Conservation (phyloP, 2,797 vertebrate genomes). For the Acanthurus lineatus region DNA sequence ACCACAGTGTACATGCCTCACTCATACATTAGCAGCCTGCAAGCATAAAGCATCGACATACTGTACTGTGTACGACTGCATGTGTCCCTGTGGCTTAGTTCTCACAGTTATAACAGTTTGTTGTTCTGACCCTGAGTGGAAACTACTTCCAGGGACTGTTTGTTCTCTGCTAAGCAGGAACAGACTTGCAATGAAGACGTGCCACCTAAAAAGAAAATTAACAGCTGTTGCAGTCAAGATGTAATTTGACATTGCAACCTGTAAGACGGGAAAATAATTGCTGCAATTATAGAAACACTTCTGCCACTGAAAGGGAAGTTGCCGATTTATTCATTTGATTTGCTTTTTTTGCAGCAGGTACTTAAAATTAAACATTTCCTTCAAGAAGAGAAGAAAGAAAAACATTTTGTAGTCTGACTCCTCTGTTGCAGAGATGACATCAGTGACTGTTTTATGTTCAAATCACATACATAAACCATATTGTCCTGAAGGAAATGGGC, state of each 20-base stretch:
- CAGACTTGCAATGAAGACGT: not conserved
- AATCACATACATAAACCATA: too few species aligned
- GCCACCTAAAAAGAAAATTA: not conserved
- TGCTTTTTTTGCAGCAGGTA: too few species aligned
- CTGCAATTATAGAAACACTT: not conserved
- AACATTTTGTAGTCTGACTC: too few species aligned
- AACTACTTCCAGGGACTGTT: constrained; percentile 25
- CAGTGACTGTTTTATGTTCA: too few species aligned
- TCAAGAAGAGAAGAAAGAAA: too few species aligned
- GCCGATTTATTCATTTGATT: not conserved
- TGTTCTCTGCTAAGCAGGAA: not conserved
- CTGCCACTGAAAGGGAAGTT: not conserved
- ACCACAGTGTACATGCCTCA: not conserved
- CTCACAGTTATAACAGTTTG: constrained; percentile 17
- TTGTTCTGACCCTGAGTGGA: constrained; percentile 13
- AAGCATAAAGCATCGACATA: not conserved
- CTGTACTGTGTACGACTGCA: not conserved
- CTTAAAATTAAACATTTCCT: too few species aligned
- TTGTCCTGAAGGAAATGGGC: too few species aligned
- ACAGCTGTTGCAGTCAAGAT: not conserved
- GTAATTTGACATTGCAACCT: not conserved
- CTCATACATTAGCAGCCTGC: not conserved
- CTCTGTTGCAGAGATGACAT: too few species aligned
- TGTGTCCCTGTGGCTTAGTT: constrained; percentile 6
- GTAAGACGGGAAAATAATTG: not conserved